These are phyloP conservation scores for Cepaea hortensis DNA, from an alignment of 2,888 invertebrate species.

Conservation along the genomic window DNA sequence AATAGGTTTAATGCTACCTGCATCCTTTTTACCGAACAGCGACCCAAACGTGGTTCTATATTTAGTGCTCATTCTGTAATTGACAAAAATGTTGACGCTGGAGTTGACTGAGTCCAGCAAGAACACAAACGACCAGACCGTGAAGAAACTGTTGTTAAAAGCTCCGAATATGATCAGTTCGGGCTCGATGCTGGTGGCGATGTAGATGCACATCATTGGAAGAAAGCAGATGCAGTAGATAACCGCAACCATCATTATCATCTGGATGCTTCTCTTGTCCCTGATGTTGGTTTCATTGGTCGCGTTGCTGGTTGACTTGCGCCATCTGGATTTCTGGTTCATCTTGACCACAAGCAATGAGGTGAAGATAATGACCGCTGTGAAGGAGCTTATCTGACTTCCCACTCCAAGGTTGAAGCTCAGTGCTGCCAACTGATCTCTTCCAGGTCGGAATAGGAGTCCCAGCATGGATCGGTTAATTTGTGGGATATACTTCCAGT, in stretches of 20 bases:
- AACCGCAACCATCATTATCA: conserved; percentile 8
- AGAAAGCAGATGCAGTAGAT: conserved; percentile 28
- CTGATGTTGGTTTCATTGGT: not conserved
- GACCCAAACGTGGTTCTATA: conserved; percentile 16
- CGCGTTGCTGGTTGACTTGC: not conserved
- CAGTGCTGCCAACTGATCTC: conserved; percentile 1
- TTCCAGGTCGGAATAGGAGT: not conserved
- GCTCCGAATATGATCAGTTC: conserved; percentile 5
- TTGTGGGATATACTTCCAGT: conserved; percentile 22
- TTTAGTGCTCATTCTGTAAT: conserved; percentile 36
- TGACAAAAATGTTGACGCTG: conserved; percentile 32
- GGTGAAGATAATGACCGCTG: conserved; percentile 17
- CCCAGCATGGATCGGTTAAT: conserved; percentile 30
- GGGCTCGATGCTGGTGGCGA: conserved; percentile 7
- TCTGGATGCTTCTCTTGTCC: conserved; percentile 6
- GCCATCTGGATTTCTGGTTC: conserved; percentile 23
- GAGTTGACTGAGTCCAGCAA: conserved; percentile 28
- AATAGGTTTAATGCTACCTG: no score
- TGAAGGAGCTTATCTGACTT: not conserved
- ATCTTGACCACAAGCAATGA: not conserved
- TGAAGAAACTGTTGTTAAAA: conserved; percentile 8
- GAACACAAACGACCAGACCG: conserved; percentile 20
- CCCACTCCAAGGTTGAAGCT: not conserved
- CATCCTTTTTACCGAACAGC: not conserved
- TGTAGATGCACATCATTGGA: not conserved